A percentile compares a stretch with the other conserved stretches of the same genome.
phyloP scores from a whole-genome alignment of 1,140 invertebrate genomes.

The Sitophilus oryzae region DNA sequence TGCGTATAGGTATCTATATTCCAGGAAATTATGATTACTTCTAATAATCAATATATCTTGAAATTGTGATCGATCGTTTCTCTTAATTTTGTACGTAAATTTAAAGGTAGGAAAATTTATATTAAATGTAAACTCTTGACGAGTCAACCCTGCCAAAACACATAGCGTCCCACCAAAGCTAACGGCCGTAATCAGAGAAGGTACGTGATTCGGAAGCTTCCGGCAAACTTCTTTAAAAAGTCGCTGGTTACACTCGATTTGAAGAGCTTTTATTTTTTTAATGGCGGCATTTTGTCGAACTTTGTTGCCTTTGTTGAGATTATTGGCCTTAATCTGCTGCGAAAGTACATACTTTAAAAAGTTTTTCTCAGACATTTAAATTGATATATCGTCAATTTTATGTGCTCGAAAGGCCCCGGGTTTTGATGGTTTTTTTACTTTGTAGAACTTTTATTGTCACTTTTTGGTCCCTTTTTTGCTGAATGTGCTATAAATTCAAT shows the following conservation, averaged over 20 bases:
- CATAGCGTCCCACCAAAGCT: background rate
- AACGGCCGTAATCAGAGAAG: background rate
- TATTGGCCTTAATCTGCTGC: background rate
- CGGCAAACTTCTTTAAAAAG: background rate
- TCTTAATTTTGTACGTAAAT: too few species aligned
- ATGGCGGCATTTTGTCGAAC: background rate
- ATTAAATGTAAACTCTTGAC: too few species aligned
- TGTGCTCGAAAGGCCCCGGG: background rate
- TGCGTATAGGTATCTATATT: too few species aligned
- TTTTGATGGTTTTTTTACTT: background rate
- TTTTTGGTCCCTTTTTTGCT: background rate
- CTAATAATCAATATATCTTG: too few species aligned
- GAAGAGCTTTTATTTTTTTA: background rate
- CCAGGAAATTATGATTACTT: too few species aligned
- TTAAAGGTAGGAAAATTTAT: too few species aligned
- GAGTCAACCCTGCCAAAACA: background rate
- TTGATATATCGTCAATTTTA: background rate
- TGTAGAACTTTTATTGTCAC: background rate
- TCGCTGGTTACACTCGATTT: background rate
- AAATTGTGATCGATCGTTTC: too few species aligned
- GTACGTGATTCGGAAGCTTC: background rate
- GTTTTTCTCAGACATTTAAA: background rate
- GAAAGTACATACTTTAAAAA: background rate
- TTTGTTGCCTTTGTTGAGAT: background rate
- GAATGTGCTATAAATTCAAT: background rate